Base-by-base conservation (phyloP, 2,797 vertebrate species). In the Bovichtus variegatus region DNA sequence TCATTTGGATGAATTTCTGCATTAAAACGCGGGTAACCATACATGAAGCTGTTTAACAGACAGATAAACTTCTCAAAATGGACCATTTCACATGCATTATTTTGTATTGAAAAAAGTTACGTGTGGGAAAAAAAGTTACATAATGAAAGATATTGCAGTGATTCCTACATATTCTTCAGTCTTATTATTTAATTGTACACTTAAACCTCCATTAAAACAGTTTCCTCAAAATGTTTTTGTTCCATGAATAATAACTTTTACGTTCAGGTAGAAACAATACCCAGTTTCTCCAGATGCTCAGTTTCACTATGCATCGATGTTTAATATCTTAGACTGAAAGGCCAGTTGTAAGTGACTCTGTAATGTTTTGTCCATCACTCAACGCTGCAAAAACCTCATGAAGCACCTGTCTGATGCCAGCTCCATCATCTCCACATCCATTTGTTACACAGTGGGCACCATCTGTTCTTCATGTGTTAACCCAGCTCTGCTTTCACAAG, bases 401-500 rank as follows among this genome's bases (percentile, higher is more conserved):
- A 59, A 66, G 36, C 63, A 58, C 43, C 57, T 38, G 51, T 68
- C 34, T 27, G n/a, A 0, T 50, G 55, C 58, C 55, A 59, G n/a
- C 36, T 29, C 71, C 62, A 8, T 23, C 58, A 46, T 71, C 63
- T 15, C 29, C 5, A n/a, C 50, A 40, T 71, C 50, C 64, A 50
- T 76, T 36, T 46, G 54, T 81, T 46, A 58, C 53, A 19, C 9
- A 64, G 55, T 23, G 50, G 50, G 60, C 70, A 69, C 54, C 47
- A 51, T 71, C 46, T 55, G 0, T 43, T 50, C 40, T 73, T 53
- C 50, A 36, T 53, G 60, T 81, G 72, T 31, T 50, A 62, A 50
- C 61, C 10, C 69, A n/a, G 61, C 64, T 76, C 65, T 51, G 63
- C 79, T 73, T 78, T 78, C 54, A 75, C 57, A 25, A 62, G 76